Percentiles rank a stretch among this genome's conserved stretches.
phyloP scores from a whole-genome alignment of 2,797 vertebrate genomes.

The Aselliscus stoliczkanus region DNA sequence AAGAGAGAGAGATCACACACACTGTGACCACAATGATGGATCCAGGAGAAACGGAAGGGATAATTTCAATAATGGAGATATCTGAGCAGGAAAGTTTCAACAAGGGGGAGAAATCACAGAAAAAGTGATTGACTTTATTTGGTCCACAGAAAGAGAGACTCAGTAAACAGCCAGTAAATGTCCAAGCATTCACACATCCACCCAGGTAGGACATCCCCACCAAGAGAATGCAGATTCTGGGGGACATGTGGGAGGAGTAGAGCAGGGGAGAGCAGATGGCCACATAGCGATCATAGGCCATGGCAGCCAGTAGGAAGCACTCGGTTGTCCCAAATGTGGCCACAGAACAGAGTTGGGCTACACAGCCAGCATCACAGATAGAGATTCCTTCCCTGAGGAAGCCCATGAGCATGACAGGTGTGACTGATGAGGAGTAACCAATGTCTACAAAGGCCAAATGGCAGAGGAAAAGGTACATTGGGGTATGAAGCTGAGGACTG shows the following conservation, averaged over 20 bases:
- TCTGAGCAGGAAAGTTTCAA: constrained; percentile 63
- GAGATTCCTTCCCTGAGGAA: constrained; percentile 34
- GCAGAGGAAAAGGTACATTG: constrained; percentile 73
- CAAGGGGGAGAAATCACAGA: constrained; percentile 72
- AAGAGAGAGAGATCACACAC: constrained; percentile 59
- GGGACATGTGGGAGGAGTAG: constrained; percentile 50
- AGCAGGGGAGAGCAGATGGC: constrained; percentile 69
- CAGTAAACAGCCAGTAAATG: constrained; percentile 60
- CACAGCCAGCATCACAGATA: constrained; percentile 57
- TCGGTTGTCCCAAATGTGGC: constrained; percentile 58
- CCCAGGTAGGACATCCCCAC: constrained; percentile 10
- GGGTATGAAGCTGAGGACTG: constrained; percentile 52
- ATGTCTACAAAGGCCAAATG: constrained; percentile 58
- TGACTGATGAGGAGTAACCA: constrained; percentile 62
- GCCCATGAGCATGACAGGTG: constrained; percentile 64
- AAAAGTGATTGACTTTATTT: constrained; percentile 73
- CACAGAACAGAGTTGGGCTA: constrained; percentile 61
- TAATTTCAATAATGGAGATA: background rate
- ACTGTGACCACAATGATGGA: constrained; percentile 47
- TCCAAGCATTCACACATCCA: constrained; percentile 43
- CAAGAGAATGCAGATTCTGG: background rate
- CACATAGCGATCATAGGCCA: constrained; percentile 70
- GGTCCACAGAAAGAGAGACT: constrained; percentile 70
- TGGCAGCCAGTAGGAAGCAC: constrained; percentile 64
- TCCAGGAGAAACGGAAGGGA: constrained; percentile 55